Base-by-base conservation (phyloP, 2,113 vertebrate genomes). In the Pygoscelis antarcticus region DNA sequence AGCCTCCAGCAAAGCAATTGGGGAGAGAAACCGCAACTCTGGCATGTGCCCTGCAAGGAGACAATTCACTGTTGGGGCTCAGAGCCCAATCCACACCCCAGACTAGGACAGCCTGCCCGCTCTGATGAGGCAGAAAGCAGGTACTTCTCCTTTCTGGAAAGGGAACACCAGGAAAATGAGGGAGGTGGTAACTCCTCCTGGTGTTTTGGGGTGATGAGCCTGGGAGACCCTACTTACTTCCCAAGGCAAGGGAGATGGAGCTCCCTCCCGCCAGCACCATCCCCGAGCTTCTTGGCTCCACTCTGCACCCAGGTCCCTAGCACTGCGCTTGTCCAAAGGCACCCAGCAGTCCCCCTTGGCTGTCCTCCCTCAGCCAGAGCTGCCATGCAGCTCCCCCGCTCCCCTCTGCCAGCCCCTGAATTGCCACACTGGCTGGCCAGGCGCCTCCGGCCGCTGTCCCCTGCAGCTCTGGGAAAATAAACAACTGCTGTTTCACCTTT, bases 331-430 rank as follows among this genome's bases (percentile, higher is more conserved):
- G 89, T 74, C 70, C 95, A 74, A 90, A 97, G 87, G 83, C 93
- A 92, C 88, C 64, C 71, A 83, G 96, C 90, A 97, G 47, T 11
- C 3, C 29, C 65, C 61, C 29, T 27, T 61, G 62, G 19, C 79
- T 91, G 64, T 91, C 64, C 75, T 84, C 61, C 96, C 95, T 74
- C 93, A 95, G 96, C 93, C 84, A 90, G 95, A 96, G 93, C 85
- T 68, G n/a, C 44, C 69, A 30, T 3, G 7, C 42, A 44, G n/a
- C 19, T 68, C 13, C 17, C 38, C 3, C 2, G 64, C 40, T 55
- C 20, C 11, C 29, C 34, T 76, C n/a, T n/a, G 51, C 70, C 62
- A 34, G 36, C 0, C 2, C 68, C 32, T 29, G 11, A 22, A 70
- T 14, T 29, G 42, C 29, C 70, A 54, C 38, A 17, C 15, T 8